phyloP scores from a whole-genome alignment of 2,888 invertebrate species.

The Thelaira solivaga region DNA sequence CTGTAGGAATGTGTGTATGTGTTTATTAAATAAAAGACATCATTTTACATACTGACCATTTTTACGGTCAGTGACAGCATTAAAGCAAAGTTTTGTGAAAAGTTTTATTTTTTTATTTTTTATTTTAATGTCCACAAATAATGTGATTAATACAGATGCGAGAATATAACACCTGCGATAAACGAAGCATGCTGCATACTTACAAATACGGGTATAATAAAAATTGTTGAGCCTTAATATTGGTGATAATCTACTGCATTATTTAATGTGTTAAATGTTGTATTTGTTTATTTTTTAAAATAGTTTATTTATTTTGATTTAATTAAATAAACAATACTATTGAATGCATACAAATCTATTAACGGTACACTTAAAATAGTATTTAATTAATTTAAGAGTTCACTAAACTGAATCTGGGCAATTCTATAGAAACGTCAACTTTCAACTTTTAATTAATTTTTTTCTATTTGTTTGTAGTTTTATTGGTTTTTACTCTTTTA shows the following conservation, averaged over 20 bases:
- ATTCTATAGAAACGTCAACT: too few relatives aligned
- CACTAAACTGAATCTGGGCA: too few relatives aligned
- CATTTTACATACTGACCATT: constrained; percentile 17
- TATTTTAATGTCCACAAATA: constrained; percentile 36
- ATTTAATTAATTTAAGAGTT: too few relatives aligned
- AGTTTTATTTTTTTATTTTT: background rate
- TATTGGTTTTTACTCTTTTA: too few relatives aligned
- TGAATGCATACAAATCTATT: too few relatives aligned
- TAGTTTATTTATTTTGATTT: background rate
- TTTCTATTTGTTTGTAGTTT: too few relatives aligned
- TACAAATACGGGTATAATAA: constrained; percentile 4
- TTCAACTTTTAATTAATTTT: too few relatives aligned
- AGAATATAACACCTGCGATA: constrained; percentile 41
- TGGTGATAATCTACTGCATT: constrained; percentile 39
- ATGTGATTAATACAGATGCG: constrained; percentile 35
- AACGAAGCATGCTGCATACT: constrained; percentile 16
- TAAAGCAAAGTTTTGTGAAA: constrained; percentile 21
- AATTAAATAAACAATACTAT: too few relatives aligned
- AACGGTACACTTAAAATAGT: too few relatives aligned
- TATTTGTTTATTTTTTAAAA: constrained; percentile 19
- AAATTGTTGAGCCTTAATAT: constrained; percentile 20
- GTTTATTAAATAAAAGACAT: background rate
- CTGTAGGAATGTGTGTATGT: background rate
- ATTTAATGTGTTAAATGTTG: constrained; percentile 15
- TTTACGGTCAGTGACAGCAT: constrained; percentile 29